Base-by-base conservation (phyloP, 2,113 vertebrate genomes). In the Leuciscus idus region DNA sequence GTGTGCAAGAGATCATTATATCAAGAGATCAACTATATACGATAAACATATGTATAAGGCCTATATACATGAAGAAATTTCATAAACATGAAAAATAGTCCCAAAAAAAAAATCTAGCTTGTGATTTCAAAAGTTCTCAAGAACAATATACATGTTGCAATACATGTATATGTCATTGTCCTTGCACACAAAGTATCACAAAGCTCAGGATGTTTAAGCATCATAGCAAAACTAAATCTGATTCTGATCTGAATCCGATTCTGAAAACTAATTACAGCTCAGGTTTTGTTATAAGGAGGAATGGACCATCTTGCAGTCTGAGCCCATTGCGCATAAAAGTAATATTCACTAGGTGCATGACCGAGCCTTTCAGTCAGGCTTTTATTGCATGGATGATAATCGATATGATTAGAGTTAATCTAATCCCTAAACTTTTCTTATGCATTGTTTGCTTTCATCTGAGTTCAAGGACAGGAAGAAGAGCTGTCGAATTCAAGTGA, bases 401-500 rank as follows among this genome's bases (percentile, higher is more conserved):
- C 4, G 1, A 28, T 55, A 55, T 17, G n/a, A 52, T 57, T 77
- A 26, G 15, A 10, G 55, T 4, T 55, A 19, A 75, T 9, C 28
- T 36, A 33, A 77, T 2, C 11, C 26, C 43, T 26, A 36, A 79
- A 57, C 52, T 19, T 48, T 39, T 13, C 77, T 46, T 55, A 30
- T 76, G 28, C 21, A 62, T 23, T 23, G 74, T 23, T 77, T 39
- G 28, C 75, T 75, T 81, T 74, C 57, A n/a, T 70, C 36, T 43
- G 3, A 77, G n/a, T 85, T 87, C 79, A 94, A 8, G 92, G 92
- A 19, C 87, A 86, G 5, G 93, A 95, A 19, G 89, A 93, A 21
- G 93, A 95, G 89, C 94, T 95, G 89, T 95, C 94, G 0, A 93
- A 93, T 86, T 95, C 94, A 86, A 94, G 52, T 0, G 94, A 95